These are phyloP conservation scores for Polyommatus iphigenia DNA, from an alignment of 2,888 invertebrate genomes.

Conservation along the genomic window DNA sequence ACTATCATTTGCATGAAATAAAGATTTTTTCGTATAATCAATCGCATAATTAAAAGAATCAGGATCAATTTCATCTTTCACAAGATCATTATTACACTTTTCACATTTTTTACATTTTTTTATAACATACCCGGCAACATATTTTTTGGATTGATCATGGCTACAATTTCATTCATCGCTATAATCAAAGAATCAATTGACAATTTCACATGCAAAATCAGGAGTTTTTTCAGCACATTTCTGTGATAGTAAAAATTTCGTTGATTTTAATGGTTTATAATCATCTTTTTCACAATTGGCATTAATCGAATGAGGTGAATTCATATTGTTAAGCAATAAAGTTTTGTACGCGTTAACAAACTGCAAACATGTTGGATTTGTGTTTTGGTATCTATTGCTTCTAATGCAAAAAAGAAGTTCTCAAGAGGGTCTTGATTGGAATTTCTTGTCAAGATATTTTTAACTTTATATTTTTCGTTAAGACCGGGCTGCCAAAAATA, in stretches of 20 bases:
- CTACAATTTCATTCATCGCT: conserved; percentile 4
- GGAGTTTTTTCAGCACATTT: not conserved
- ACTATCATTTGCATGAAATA: not conserved
- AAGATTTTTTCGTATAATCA: conserved; percentile 2
- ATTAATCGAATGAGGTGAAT: conserved; percentile 22
- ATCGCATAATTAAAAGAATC: conserved; percentile 20
- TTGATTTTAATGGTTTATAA: conserved; percentile 22
- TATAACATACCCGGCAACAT: not conserved
- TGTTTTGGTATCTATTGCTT: not conserved
- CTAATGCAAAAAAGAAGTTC: conserved; percentile 11
- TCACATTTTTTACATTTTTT: conserved; percentile 24
- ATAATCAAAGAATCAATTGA: conserved; percentile 13
- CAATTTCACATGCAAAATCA: conserved; percentile 27
- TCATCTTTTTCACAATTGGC: conserved; percentile 29
- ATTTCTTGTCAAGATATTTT: conserved; percentile 11
- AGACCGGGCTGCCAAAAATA: too few relatives aligned
- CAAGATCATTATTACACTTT: not conserved
- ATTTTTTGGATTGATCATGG: not conserved
- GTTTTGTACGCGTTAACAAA: conserved; percentile 12
- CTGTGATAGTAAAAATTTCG: conserved; percentile 1
- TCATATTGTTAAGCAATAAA: not conserved
- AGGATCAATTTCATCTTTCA: conserved; percentile 1
- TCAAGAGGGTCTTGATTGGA: conserved; percentile 27
- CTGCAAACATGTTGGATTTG: conserved; percentile 19
- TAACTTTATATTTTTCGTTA: not conserved